Evolutionary conservation across 2,113 vertebrate genomes (phyloP).

Genomic region (Heterotis niloticus): DNA sequence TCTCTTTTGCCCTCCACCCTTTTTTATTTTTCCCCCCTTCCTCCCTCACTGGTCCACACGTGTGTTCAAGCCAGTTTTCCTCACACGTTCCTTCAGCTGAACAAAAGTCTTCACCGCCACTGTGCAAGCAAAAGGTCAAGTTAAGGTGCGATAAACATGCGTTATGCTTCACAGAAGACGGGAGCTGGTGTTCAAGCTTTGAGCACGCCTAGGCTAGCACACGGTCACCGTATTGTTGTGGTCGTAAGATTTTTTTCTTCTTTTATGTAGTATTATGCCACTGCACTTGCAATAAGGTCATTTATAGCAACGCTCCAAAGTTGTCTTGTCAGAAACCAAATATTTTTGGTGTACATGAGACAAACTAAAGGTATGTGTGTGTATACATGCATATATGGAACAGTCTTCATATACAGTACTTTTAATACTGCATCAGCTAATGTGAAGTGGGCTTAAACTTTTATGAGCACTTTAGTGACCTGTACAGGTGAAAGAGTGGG

Average conservation of each 20-base stretch:
- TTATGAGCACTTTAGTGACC: slow-evolving; percentile 77
- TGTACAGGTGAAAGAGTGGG: slow-evolving; percentile 71
- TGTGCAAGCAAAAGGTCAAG: slow-evolving; percentile 1
- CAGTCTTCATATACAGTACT: slow-evolving; percentile 45
- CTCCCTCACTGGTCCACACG: not conserved
- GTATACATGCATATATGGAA: slow-evolving; percentile 47
- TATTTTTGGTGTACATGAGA: slow-evolving; percentile 74
- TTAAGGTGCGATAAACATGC: not conserved
- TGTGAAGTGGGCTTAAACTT: slow-evolving; percentile 80
- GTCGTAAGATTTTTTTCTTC: slow-evolving; percentile 29
- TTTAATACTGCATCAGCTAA: slow-evolving; percentile 49
- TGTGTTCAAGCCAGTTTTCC: slow-evolving; percentile 8
- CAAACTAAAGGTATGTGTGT: slow-evolving; percentile 45
- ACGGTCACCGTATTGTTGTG: slow-evolving; percentile 39
- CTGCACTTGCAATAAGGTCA: slow-evolving; percentile 75
- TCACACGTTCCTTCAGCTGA: not conserved
- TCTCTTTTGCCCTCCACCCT: not conserved
- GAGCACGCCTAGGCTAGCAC: slow-evolving; percentile 58
- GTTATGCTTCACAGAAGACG: slow-evolving; percentile 20
- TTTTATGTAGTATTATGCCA: slow-evolving; percentile 37
- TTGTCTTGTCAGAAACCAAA: slow-evolving; percentile 72
- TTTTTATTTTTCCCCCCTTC: not conserved
- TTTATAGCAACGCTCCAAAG: slow-evolving; percentile 78
- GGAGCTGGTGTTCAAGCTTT: slow-evolving; percentile 40
- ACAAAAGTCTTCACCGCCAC: not conserved